phyloP scores from a whole-genome alignment of 2,888 invertebrate genomes.

The Eudasyphora cyanicolor region DNA sequence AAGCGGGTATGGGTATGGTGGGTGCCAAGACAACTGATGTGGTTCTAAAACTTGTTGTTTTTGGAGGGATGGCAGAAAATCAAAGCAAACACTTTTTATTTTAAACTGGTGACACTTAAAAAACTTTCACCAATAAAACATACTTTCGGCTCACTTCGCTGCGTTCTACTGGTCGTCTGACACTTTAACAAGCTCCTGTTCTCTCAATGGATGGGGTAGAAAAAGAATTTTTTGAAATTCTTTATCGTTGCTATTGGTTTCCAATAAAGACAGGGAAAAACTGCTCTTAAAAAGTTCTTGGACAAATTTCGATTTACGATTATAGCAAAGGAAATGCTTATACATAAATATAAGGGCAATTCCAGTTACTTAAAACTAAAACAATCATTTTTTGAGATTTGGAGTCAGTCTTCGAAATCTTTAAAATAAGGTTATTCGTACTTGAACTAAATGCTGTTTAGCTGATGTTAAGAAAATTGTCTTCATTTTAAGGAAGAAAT shows the following conservation, averaged over 20 bases:
- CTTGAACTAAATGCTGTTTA: too few relatives aligned
- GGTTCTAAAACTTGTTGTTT: neutral
- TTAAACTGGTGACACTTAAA: slow-evolving; percentile 55
- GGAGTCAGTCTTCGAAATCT: too few relatives aligned
- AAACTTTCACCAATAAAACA: slow-evolving; percentile 40
- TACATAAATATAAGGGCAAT: too few relatives aligned
- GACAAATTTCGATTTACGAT: neutral
- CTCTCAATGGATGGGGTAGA: too few relatives aligned
- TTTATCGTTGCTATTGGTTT: neutral
- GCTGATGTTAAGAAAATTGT: too few relatives aligned
- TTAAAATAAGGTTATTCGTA: too few relatives aligned
- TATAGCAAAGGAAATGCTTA: too few relatives aligned
- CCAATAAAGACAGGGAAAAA: neutral
- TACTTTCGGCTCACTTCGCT: neutral
- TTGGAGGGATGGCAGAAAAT: slow-evolving; percentile 15
- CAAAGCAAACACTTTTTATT: slow-evolving; percentile 43
- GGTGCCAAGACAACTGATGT: neutral
- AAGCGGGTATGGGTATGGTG: neutral
- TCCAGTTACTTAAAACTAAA: too few relatives aligned
- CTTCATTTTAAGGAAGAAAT: too few relatives aligned
- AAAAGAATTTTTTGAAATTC: slow-evolving; percentile 24
- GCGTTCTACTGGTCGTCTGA: neutral
- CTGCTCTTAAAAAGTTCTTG: neutral
- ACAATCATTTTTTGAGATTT: too few relatives aligned
- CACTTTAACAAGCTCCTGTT: slow-evolving; percentile 1